Conservation (phyloP, 2,888 invertebrate species). For the Eristalis intricaria region DNA sequence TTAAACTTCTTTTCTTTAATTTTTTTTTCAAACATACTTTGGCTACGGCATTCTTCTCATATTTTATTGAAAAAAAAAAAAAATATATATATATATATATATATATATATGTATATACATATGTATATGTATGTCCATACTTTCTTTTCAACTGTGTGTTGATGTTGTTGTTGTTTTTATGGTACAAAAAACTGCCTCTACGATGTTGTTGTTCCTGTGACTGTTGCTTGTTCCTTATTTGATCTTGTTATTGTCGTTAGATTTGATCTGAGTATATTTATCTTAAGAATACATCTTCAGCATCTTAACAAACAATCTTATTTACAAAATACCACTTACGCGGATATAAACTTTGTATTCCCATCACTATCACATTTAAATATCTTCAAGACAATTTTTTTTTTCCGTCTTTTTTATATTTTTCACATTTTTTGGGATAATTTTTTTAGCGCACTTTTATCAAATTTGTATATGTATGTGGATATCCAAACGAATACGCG, state of each 20-base stretch:
- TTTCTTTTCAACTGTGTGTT: conserved; percentile 50
- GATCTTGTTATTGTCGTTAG: background rate
- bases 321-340: background rate
- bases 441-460: background rate
- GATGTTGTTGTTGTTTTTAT: conserved; percentile 15
- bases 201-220: background rate
- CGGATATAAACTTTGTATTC: background rate
- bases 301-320: too few relatives aligned
- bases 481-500: too few relatives aligned
- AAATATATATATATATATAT: background rate
- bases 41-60: background rate
- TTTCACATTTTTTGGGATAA: background rate
- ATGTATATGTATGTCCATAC: conserved; percentile 27
- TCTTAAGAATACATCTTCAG: too few relatives aligned
- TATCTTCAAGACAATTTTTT: too few relatives aligned
- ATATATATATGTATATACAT: background rate
- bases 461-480: too few relatives aligned
- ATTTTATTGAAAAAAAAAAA: background rate
- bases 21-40: background rate
- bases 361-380: background rate
- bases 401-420: background rate
- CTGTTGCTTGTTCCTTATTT: background rate
- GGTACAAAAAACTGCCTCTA: background rate
- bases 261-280: background rate
- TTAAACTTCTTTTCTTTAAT: background rate